These are phyloP conservation scores for Ahaetulla prasina DNA, from an alignment of 2,113 vertebrate genomes.

Conservation along the genomic window DNA sequence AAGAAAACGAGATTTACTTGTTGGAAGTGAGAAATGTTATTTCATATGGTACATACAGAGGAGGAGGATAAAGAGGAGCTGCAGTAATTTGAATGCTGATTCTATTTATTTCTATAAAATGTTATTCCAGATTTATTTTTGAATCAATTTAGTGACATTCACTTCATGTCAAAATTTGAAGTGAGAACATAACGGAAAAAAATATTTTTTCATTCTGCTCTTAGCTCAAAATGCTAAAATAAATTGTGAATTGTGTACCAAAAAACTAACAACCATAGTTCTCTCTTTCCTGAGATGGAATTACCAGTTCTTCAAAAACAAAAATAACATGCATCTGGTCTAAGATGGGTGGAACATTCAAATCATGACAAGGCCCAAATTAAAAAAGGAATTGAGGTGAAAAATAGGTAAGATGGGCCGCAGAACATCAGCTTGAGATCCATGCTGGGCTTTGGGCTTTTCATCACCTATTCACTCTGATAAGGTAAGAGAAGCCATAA, in stretches of 20 bases:
- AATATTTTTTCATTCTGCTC: not conserved
- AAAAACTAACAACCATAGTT: not conserved
- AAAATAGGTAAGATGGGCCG: not conserved
- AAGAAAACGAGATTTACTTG: conserved; percentile 3
- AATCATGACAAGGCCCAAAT: not conserved
- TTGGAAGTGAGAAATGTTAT: conserved; percentile 10
- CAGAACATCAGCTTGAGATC: not conserved
- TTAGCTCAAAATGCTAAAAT: not conserved
- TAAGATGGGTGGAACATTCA: not conserved
- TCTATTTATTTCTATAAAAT: not conserved
- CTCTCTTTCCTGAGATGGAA: not conserved
- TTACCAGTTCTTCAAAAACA: not conserved
- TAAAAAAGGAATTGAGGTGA: not conserved
- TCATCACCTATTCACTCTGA: not conserved
- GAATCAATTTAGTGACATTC: not conserved
- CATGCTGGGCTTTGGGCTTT: not conserved
- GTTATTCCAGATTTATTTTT: not conserved
- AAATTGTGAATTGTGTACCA: not conserved
- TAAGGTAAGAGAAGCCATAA: not conserved
- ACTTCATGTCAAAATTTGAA: not conserved
- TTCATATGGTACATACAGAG: conserved; percentile 8
- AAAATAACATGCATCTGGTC: not conserved
- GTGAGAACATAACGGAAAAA: not conserved
- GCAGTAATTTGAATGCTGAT: not conserved
- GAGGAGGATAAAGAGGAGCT: not conserved